phyloP scores from a whole-genome alignment of 2,888 invertebrate species.

The Busseola fusca region DNA sequence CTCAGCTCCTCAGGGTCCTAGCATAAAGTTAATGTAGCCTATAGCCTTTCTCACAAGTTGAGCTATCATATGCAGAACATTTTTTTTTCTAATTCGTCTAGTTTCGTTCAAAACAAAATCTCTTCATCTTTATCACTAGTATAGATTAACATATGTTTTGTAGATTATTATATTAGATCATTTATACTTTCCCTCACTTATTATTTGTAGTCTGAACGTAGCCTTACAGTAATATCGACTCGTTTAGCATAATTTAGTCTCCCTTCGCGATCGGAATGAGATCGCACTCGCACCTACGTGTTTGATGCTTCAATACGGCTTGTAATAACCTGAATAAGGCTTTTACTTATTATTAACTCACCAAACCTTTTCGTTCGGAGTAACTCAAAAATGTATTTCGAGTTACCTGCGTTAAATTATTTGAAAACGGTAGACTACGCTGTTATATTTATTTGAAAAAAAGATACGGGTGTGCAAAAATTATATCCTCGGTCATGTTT shows the following conservation, averaged over 20 bases:
- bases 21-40: too few species aligned
- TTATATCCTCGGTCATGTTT: too few species aligned
- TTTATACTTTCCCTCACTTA: background rate
- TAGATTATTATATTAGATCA: background rate
- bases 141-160: background rate
- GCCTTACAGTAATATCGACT: constrained; percentile 28
- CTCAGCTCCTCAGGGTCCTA: too few species aligned
- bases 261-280: constrained; percentile 40
- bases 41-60: too few species aligned
- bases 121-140: too few species aligned
- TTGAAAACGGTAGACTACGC: background rate
- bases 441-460: background rate
- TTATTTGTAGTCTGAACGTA: background rate
- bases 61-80: too few species aligned
- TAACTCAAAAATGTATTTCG: background rate
- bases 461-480: too few species aligned
- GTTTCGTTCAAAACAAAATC: too few species aligned
- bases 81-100: too few species aligned
- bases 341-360: constrained; percentile 21
- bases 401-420: background rate
- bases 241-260: constrained; percentile 48
- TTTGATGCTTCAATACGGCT: constrained; percentile 17
- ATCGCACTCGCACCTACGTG: constrained; percentile 27
- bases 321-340: constrained; percentile 20
- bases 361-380: background rate